phyloP scores from a whole-genome alignment of 2,797 vertebrate genomes.

The Anniella stebbinsi region DNA sequence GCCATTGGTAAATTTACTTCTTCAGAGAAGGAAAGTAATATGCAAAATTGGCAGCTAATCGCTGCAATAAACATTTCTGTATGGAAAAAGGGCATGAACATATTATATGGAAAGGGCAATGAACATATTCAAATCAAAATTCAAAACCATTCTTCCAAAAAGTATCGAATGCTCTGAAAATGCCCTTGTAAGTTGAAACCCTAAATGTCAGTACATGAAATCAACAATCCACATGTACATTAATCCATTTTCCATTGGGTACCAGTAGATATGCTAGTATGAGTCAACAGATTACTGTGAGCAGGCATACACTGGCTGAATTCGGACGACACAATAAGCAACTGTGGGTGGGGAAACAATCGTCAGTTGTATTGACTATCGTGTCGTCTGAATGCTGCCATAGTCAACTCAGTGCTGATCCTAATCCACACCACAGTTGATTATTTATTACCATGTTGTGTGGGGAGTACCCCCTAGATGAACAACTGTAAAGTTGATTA shows the following conservation, averaged over 20 bases:
- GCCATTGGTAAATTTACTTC: no score
- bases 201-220: not conserved
- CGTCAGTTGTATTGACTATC: no score
- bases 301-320: not conserved
- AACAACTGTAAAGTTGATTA: no score
- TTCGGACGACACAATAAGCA: no score
- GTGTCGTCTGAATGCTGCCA: no score
- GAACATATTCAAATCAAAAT: not conserved
- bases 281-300: not conserved
- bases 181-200: not conserved
- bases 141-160: not conserved
- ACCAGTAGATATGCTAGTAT: not conserved
- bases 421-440: no score
- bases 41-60: not conserved
- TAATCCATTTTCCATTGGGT: not conserved
- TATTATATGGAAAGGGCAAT: not conserved
- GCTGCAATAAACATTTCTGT: no score
- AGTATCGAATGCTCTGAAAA: not conserved
- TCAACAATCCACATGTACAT: not conserved
- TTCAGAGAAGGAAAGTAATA: not conserved
- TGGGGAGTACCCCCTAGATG: no score
- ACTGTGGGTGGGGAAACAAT: no score
- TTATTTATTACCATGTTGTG: no score
- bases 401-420: no score
- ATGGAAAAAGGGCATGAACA: no score